Evolutionary conservation across 1,140 invertebrate species (phyloP), one percentile per base, ranked within the genome.

Genomic region (Hormaphis cornu): DNA sequence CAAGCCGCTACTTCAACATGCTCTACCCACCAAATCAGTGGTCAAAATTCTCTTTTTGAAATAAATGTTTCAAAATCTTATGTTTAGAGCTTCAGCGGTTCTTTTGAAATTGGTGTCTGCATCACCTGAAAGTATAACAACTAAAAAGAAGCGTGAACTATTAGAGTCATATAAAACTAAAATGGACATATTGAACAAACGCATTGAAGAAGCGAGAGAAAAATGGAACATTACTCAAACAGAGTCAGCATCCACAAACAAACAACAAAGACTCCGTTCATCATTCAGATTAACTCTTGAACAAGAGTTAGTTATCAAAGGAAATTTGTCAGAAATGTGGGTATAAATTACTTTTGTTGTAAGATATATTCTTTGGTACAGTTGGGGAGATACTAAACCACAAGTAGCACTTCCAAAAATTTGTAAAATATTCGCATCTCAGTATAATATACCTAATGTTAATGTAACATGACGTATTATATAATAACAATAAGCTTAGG

Each of bases 271-370:
- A 22, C 2, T 5, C 12, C 61, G 44, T 33, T 66, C 61, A n/a
- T n/a, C n/a, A 22, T 50, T 66, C 3, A 66, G 46, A n/a, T 35
- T 66, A 66, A 50, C 61, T 48, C 61, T 66, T 66, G 61, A 66
- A 50, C 61, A 66, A 50, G 61, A 66, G 24, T 33, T 66, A 48
- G 44, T 66, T 33, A 66, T 66, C 10, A 66, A 66, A 66, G 61
- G 44, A 30, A 66, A 66, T 46, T 50, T 66, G 18, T 66, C 61
- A 4, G 61, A 66, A 50, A 66, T 50, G 61, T 66, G 50, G 30
- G 24, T 30, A 46, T 3, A 30, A 3, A 40, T 5, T 35, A 22
- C 7, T 16, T 1, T 6, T 40, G 24, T 40, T 14, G n/a, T n/a
- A n/a, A n/a, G n/a, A n/a, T n/a, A n/a, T n/a, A n/a, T n/a, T n/a